These are phyloP conservation scores for Bradynema listronoti DNA, from an alignment of 1,140 invertebrate species.

Conservation along the genomic window DNA sequence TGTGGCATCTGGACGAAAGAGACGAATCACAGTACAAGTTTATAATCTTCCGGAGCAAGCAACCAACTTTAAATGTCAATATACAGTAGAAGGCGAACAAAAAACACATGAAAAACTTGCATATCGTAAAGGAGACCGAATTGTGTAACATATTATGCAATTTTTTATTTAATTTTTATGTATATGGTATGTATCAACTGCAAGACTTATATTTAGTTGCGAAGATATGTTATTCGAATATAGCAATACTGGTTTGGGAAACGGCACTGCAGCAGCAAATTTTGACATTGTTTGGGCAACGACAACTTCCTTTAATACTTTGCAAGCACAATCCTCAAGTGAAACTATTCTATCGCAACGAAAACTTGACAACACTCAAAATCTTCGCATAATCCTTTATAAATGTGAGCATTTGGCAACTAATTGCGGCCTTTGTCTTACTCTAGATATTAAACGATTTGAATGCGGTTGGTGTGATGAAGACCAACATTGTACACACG, in stretches of 20 bases:
- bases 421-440: conserved; percentile 52
- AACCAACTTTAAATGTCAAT: conserved; percentile 51
- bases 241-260: conserved; percentile 36
- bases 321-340: not conserved
- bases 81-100: conserved; percentile 38
- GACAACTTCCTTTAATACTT: no score
- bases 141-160: conserved; percentile 42
- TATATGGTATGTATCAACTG: no score
- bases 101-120: conserved; percentile 48
- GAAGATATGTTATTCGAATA: conserved; percentile 55
- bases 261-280: conserved; percentile 43
- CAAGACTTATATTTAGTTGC: no score
- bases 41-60: conserved; percentile 43
- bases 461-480: conserved; percentile 54
- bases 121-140: conserved; percentile 37
- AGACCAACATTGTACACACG: conserved; percentile 29
- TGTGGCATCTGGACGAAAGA: conserved; percentile 27
- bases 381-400: conserved; percentile 40
- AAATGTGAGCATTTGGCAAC: conserved; percentile 51
- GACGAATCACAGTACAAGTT: conserved; percentile 16
- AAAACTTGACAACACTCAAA: conserved; percentile 28
- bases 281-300: conserved; percentile 46
- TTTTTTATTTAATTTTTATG: no score
- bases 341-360: not conserved
- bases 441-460: conserved; percentile 39